Evolutionary conservation across 2,888 invertebrate genomes (phyloP), one percentile per base, ranked within the genome.

Genomic region (Atethmia centrago): DNA sequence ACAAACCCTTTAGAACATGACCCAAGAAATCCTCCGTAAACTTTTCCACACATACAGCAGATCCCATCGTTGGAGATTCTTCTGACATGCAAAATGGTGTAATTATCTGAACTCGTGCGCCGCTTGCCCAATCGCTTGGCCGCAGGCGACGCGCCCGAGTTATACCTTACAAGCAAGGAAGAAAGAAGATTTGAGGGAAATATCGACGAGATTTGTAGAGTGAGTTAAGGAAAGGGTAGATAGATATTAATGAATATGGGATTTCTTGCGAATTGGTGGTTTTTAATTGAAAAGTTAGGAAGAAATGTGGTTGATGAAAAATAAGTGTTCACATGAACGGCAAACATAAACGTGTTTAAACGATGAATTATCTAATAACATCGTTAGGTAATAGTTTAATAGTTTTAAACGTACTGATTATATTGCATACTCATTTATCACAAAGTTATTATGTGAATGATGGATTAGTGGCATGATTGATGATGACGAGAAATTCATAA

Each of bases 51-150:
- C 68, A 75, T 64, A 53, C 59, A 69, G 58, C 61, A 69, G 72
- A 78, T 81, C 47, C 36, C 40, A 70, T 82, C 73, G 59, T 76
- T 63, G 71, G 75, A 83, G 83, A 82, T 84, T 77, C 78, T 76
- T 76, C 79, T 85, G 87, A 85, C 79, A 79, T 75, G 76, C 74
- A 79, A 82, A 87, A 73, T 77, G 74, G 71, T 69, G 77, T 85
- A 83, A 87, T 87, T 87, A 79, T 74, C 71, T 77, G 72, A 59
- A 62, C 71, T 80, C 77, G 74, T 78, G 75, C 66, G 67, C 62
- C 66, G 79, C 72, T 80, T 78, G 73, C 77, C 85, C 73, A 75
- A 80, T 77, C 85, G 80, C 58, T n/a, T 25, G 59, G 77, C 87
- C 84, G 10, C 49, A 14, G 85, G 86, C 86, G 61, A 77, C 42